Evolutionary conservation across 2,797 vertebrate genomes (phyloP), one percentile per base, ranked within the genome.

Genomic region (Luscinia luscinia): DNA sequence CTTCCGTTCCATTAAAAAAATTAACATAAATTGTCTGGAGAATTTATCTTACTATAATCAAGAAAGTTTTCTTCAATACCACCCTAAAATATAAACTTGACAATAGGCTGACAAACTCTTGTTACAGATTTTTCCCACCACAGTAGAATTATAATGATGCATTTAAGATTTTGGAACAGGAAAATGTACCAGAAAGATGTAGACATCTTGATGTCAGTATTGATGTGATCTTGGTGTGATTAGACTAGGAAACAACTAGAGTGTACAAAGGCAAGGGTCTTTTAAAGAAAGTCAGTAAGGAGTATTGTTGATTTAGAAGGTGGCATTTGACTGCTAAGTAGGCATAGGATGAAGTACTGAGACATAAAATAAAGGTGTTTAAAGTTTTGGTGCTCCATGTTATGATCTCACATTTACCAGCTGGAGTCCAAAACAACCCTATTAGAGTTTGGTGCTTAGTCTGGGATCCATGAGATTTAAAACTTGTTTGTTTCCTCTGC

Each of bases 11-110:
- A 96, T 97, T 97, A 97, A 97, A 97, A 97, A 96, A 97, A 97
- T 96, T 97, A 97, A 96, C 97, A 97, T 96, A 97, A 97, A 96
- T 93, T 95, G 95, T 97, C 97, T 83, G 49, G 96, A 93, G 97
- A 92, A 91, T 97, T 96, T 95, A 94, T 96, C 92, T 92, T 94
- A 67, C 69, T 81, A 95, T 88, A 96, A 96, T 97, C 97, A 95
- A 95, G 36, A 94, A 94, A 96, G n/a, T 87, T 96, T 97, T 97
- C 91, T 96, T 86, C 64, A 61, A 90, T 91, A 91, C 36, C 43
- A 69, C 70, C 87, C 86, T 92, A 96, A 96, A 96, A 90, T 23
- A 80, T 83, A 87, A 94, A 96, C 32, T 45, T 77, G 49, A 72
- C 64, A 70, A 66, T 21, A 62, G 43, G 7, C 58, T 83, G 86